Evolutionary conservation across 2,888 invertebrate genomes (phyloP), one percentile per base, ranked within the genome.

Genomic region (Allophyes oxyacanthae): DNA sequence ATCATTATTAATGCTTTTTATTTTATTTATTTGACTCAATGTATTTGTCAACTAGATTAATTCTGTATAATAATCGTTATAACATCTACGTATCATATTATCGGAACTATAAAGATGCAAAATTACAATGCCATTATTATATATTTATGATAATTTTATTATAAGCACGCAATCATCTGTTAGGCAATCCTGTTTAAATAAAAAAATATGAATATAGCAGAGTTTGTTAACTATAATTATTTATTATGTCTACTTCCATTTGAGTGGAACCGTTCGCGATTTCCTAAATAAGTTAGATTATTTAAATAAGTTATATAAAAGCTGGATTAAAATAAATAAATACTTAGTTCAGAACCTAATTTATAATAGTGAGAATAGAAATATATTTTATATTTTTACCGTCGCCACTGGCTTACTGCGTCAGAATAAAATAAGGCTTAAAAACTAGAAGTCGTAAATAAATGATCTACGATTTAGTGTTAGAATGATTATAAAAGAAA

Each of bases 141-240:
- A 40, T 59, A 59, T 60, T 70, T 76, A 75, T 74, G 76, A 36
- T 70, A 76, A 74, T 74, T 73, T 66, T 66, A 72, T 69, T 66
- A 50, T 45, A 63, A 60, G 40, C 55, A 69, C 52, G 56, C 56
- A 67, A 72, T 66, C 46, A 55, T 33, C 36, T 28, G 26, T 40
- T 53, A 28, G 43, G 45, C 42, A 55, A 50, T 55, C 33, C 40
- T 26, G 30, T 52, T 14, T 1, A 32, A 46, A 50, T 40, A 32
- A 51, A 9, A 49, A 70, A 54, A 58, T 13, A 62, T 25, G 1
- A 37, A 50, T 48, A 50, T 42, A 36, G 10, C 20, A 14, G 26
- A 25, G 6, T 49, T 6, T 28, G 7, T 0, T 48, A 30, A 48
- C 20, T 41, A 34, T 49, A n/a, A n/a, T n/a, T n/a, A n/a, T n/a